Base-by-base conservation (phyloP, 2,797 vertebrate species). In the Sebastes matsubarae region DNA sequence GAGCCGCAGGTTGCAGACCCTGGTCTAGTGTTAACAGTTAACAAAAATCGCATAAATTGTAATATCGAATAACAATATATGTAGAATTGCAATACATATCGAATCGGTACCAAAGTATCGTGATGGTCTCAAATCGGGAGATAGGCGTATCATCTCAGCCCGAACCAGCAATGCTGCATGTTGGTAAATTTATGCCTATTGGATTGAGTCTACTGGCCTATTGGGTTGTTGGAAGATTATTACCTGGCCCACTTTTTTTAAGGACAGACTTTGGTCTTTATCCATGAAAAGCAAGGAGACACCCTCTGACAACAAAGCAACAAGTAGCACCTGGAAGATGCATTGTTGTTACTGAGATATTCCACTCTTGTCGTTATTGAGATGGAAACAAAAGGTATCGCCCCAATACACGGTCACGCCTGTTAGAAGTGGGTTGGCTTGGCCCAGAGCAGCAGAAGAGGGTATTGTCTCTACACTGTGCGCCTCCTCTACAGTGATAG, bases 261-360 rank as follows among this genome's bases (percentile, higher is more conserved):
- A 58, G 38, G 58, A 60, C 42, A 72, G 6, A 46, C 64, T 76
- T 76, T 60, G 30, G 34, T 70, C 24, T 58, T 38, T 54, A 50
- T 64, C 30, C 54, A 64, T 5, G 30, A 54, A 52, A 75, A 83
- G 3, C 32, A 18, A 18, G 3, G 2, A 29, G 16, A 81, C 24
- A 60, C 16, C 16, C 20, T 29, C 20, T 25, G 29, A 75, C 29
- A 80, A 63, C 42, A 86, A 55, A 63, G 70, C 64, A 57, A 81
- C 54, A 73, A n/a, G 57, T 38, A 61, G 34, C 66, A 79, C 30
- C 71, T 32, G n/a, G 16, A 80, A 36, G 27, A 70, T 24, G 16
- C 13, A 27, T 38, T 63, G 70, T 66, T 75, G 13, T 46, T 50
- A 1, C 50, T 24, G 32, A 66, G 64, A 57, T n/a, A 50, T 64